Percentiles rank a stretch among this genome's conserved stretches.
phyloP scores from a whole-genome alignment of 1,140 invertebrate genomes.

The Paralvinella palmiformis region DNA sequence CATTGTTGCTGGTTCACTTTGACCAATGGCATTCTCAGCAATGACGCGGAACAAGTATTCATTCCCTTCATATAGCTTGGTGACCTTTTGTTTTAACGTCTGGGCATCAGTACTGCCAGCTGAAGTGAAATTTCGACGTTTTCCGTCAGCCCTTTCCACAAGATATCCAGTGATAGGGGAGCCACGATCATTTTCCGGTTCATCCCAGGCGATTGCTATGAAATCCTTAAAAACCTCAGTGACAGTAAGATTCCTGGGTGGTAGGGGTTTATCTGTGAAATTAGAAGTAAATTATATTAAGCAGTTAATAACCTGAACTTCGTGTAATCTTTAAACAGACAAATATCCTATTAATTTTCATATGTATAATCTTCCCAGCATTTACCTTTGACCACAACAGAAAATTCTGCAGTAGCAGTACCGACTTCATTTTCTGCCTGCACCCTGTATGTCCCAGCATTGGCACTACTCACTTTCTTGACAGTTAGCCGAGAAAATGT shows the following conservation, averaged over 20 bases:
- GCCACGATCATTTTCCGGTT: slow-evolving; percentile 44
- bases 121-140: slow-evolving; percentile 29
- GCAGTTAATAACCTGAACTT: too few species aligned
- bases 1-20: slow-evolving; percentile 77
- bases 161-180: slow-evolving; percentile 45
- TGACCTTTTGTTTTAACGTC: slow-evolving; percentile 65
- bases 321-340: too few species aligned
- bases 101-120: slow-evolving; percentile 28
- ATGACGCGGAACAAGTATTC: slow-evolving; percentile 93
- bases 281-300: too few species aligned
- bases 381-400: slow-evolving; percentile 23
- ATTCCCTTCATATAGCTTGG: slow-evolving; percentile 82
- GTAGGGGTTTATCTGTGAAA: slow-evolving; percentile 50
- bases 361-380: slow-evolving; percentile 66
- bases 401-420: slow-evolving; percentile 11
- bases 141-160: slow-evolving; percentile 41
- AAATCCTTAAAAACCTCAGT: slow-evolving; percentile 61
- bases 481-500: slow-evolving; percentile 45
- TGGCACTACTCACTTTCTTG: slow-evolving; percentile 74
- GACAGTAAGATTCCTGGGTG: slow-evolving; percentile 52
- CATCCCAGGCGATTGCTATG: slow-evolving; percentile 63
- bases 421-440: slow-evolving; percentile 74
- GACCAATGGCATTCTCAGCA: slow-evolving; percentile 90
- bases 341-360: slow-evolving; percentile 64
- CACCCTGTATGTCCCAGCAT: slow-evolving; percentile 78